A percentile compares a stretch with the other conserved stretches of the same genome.
Conservation (phyloP, 1,140 invertebrate species). For the Eueides isabella region DNA sequence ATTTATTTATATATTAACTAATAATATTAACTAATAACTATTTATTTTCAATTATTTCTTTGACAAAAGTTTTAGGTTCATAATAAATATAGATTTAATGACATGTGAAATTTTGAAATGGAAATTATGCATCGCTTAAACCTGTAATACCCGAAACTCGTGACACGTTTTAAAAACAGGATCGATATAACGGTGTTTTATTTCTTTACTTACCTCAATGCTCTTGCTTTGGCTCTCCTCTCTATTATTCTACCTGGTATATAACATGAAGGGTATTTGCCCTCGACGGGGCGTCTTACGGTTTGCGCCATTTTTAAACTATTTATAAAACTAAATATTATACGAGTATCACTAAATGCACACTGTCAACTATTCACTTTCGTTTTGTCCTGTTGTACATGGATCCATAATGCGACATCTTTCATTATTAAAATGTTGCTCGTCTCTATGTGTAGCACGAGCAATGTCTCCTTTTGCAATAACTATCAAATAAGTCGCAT, state of each 20-base stretch:
- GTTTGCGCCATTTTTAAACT: constrained; percentile 74
- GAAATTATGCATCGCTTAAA: background rate
- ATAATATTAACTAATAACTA: no score
- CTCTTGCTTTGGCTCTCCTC: constrained; percentile 85
- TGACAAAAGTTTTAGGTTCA: background rate
- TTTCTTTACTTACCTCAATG: constrained; percentile 74
- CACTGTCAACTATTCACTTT: constrained; percentile 74
- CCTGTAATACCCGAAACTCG: background rate
- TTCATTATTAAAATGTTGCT: constrained; percentile 64
- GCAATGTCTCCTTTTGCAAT: background rate
- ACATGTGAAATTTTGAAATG: background rate
- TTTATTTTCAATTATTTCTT: no score
- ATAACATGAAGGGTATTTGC: constrained; percentile 88
- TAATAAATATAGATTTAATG: background rate
- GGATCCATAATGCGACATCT: constrained; percentile 71
- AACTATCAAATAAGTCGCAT: constrained; percentile 5
- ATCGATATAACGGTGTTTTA: constrained; percentile 31
- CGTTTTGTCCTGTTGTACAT: constrained; percentile 79
- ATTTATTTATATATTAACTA: no score
- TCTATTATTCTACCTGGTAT: constrained; percentile 87
- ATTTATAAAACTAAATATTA: constrained; percentile 48
- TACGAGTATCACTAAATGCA: constrained; percentile 54
- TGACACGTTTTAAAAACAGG: constrained; percentile 29
- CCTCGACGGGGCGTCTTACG: constrained; percentile 74
- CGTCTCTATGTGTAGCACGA: constrained; percentile 37